These are phyloP conservation scores for Penaeus japonicus DNA, from an alignment of 1,140 invertebrate genomes.

Conservation along the genomic window DNA sequence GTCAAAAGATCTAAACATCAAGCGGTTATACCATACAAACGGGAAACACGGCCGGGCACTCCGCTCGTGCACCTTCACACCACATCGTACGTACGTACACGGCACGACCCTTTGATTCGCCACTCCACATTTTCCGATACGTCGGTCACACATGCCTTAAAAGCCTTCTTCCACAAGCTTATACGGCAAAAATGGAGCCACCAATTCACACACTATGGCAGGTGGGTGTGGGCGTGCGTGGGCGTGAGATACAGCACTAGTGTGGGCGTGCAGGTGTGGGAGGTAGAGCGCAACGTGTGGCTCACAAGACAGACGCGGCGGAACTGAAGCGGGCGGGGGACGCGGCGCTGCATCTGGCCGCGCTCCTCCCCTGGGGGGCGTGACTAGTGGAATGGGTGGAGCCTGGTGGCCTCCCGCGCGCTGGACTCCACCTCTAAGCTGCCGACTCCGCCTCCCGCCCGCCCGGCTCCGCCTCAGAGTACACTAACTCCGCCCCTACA, in stretches of 20 bases:
- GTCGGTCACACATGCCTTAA: not conserved
- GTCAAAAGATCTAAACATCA: too few relatives aligned
- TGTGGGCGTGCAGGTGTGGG: conserved; percentile 32
- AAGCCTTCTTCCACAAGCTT: conserved; percentile 8
- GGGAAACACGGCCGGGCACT: not conserved
- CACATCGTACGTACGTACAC: too few relatives aligned
- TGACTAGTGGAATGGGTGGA: conserved; percentile 4
- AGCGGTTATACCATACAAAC: too few relatives aligned
- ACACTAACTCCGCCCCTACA: conserved; percentile 14
- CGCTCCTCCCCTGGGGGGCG: conserved; percentile 27
- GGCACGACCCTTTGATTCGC: conserved; percentile 14
- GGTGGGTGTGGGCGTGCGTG: conserved; percentile 36
- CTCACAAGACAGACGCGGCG: conserved; percentile 48
- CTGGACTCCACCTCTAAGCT: conserved; percentile 2
- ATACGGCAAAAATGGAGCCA: conserved; percentile 20
- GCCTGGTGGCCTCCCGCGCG: not conserved
- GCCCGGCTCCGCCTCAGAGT: not conserved
- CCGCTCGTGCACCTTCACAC: not conserved
- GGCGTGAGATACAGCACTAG: conserved; percentile 22
- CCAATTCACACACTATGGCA: conserved; percentile 31
- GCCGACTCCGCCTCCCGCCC: not conserved
- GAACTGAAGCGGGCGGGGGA: conserved; percentile 50
- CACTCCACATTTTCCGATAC: conserved; percentile 17
- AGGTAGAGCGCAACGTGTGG: conserved; percentile 36
- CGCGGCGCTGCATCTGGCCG: conserved; percentile 44